Evolutionary conservation across 2,888 invertebrate genomes (phyloP).

Genomic region (Hirtodrosophila confusa): DNA sequence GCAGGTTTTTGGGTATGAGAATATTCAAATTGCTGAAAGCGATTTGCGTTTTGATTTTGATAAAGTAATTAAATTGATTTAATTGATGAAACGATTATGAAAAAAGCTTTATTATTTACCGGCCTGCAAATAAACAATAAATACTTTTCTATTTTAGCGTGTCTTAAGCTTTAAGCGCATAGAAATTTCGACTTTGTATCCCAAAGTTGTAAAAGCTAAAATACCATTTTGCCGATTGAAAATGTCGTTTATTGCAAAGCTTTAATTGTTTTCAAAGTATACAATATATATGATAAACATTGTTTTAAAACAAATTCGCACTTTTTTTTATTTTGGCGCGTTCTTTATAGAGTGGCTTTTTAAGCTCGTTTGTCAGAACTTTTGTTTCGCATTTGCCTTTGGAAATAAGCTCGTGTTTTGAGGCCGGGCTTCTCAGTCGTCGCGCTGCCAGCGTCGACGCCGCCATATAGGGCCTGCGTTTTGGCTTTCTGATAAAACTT

Average conservation of each 20-base stretch:
- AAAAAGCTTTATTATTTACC: conserved; percentile 22
- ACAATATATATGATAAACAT: background rate
- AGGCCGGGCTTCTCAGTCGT: conserved; percentile 8
- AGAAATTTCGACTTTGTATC: conserved; percentile 49
- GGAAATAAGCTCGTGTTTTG: conserved; percentile 47
- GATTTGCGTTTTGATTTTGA: background rate
- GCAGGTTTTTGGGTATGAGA: background rate
- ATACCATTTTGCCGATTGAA: conserved; percentile 10
- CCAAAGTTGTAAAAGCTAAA: conserved; percentile 60
- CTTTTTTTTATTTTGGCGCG: background rate
- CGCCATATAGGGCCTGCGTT: conserved; percentile 22
- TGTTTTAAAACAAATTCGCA: background rate
- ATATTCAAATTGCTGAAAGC: too few relatives aligned
- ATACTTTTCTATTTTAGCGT: background rate
- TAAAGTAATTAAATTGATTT: background rate
- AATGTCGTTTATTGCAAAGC: conserved; percentile 29
- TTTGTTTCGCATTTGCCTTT: conserved; percentile 12
- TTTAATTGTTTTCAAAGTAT: conserved; percentile 17
- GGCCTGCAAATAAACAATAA: background rate
- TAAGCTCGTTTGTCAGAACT: conserved; percentile 29
- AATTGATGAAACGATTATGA: background rate
- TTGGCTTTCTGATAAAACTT: conserved; percentile 69
- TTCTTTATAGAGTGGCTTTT: conserved; percentile 35
- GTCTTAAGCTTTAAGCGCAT: conserved; percentile 72
- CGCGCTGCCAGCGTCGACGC: conserved; percentile 3